These are phyloP conservation scores for Dusona sp. DNA, from an alignment of 2,888 invertebrate genomes.

Conservation along the genomic window DNA sequence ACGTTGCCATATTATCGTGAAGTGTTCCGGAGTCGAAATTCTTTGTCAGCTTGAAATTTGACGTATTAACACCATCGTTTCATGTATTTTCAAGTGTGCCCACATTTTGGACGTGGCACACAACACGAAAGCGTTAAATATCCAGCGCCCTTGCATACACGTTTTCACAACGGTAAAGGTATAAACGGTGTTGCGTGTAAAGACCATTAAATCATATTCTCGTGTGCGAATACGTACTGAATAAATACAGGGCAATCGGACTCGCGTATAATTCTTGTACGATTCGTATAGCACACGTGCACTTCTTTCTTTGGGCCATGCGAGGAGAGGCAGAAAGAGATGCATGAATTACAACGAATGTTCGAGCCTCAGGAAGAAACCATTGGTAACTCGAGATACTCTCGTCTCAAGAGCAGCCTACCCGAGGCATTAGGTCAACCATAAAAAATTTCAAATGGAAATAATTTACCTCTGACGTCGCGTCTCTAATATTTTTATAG, in stretches of 20 bases:
- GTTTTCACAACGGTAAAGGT: conserved; percentile 60
- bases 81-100: conserved; percentile 6
- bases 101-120: not conserved
- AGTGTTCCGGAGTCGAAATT: not conserved
- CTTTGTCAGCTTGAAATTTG: conserved; percentile 35
- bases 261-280: not conserved
- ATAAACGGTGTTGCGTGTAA: conserved; percentile 57
- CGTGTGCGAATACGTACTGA: conserved; percentile 3
- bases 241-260: not conserved
- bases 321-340: conserved; percentile 15
- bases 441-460: conserved; percentile 19
- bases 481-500: not conserved
- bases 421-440: conserved; percentile 38
- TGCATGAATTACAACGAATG: conserved; percentile 51
- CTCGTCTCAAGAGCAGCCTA: conserved; percentile 41
- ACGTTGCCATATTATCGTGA: conserved; percentile 17
- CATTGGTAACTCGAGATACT: conserved; percentile 56
- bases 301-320: not conserved
- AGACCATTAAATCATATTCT: conserved; percentile 38
- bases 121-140: conserved; percentile 50
- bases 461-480: not conserved
- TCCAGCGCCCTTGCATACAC: conserved; percentile 43
- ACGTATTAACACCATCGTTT: conserved; percentile 36
- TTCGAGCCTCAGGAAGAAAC: conserved; percentile 19
- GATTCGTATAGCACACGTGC: conserved; percentile 35